Conservation (phyloP, 2,888 invertebrate species). For the Drosophila buzzatii region DNA sequence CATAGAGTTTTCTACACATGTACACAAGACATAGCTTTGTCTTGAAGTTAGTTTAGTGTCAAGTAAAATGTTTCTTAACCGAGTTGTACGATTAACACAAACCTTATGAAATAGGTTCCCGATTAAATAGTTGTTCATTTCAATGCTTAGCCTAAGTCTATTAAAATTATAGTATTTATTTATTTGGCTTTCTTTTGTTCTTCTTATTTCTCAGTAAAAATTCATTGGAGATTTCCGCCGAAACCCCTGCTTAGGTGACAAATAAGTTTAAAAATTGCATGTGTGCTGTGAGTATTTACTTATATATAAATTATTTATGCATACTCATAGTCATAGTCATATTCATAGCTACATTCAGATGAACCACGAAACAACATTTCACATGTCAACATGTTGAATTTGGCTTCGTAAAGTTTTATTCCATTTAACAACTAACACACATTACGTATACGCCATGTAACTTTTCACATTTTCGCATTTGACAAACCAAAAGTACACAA, state of each 20-base stretch:
- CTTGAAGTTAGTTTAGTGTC: slow-evolving; percentile 2
- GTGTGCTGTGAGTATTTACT: slow-evolving; percentile 56
- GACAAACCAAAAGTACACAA: slow-evolving; percentile 75
- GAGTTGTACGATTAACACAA: slow-evolving; percentile 23
- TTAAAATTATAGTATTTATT: slow-evolving; percentile 5
- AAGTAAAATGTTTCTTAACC: slow-evolving; percentile 21
- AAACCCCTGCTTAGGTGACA: slow-evolving; percentile 22
- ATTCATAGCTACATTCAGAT: slow-evolving; percentile 3
- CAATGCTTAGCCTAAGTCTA: not conserved
- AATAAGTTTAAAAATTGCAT: slow-evolving; percentile 38
- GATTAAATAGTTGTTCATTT: not conserved
- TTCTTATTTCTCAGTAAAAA: not conserved
- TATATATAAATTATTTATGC: not conserved
- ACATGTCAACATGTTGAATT: slow-evolving; percentile 11
- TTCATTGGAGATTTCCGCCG: slow-evolving; percentile 9
- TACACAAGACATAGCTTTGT: slow-evolving; percentile 11
- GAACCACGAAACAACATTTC: slow-evolving; percentile 25
- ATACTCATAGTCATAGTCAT: not conserved
- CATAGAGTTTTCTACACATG: slow-evolving; percentile 37
- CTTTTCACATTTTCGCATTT: slow-evolving; percentile 35
- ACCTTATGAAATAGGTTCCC: slow-evolving; percentile 9
- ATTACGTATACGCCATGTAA: slow-evolving; percentile 69
- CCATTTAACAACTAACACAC: slow-evolving; percentile 38
- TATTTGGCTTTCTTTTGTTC: not conserved
- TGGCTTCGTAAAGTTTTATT: not conserved